Evolutionary conservation across 2,113 vertebrate genomes (phyloP).

Genomic region (Pluvianellus socialis): DNA sequence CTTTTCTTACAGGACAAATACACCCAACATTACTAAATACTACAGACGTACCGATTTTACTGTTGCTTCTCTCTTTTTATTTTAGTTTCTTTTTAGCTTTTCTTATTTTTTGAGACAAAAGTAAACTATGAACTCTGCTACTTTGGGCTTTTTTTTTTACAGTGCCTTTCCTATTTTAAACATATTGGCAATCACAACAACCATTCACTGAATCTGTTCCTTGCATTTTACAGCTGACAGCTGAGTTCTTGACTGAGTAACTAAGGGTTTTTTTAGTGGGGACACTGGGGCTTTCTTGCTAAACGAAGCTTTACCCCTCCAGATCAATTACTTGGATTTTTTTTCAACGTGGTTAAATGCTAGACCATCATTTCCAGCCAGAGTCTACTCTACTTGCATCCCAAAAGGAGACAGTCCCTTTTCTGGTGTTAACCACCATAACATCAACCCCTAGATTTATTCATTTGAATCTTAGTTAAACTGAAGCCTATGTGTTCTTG

Average conservation of each 20-base stretch:
- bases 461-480: neutral
- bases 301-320: neutral
- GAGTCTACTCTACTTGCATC: neutral
- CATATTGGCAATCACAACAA: neutral
- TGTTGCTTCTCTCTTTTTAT: neutral
- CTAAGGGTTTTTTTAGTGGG: neutral
- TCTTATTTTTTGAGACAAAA: neutral
- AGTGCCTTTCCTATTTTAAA: neutral
- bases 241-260: neutral
- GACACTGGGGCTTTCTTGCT: neutral
- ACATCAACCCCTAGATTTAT: neutral
- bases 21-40: neutral
- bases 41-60: neutral
- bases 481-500: neutral
- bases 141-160: neutral
- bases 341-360: neutral
- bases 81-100: neutral
- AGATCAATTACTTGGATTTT: neutral
- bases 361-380: neutral
- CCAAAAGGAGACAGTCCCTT: neutral
- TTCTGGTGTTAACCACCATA: neutral
- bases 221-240: neutral
- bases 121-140: neutral
- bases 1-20: neutral
- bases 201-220: neutral